phyloP scores from a whole-genome alignment of 2,113 vertebrate genomes.

The Struthio camelus region DNA sequence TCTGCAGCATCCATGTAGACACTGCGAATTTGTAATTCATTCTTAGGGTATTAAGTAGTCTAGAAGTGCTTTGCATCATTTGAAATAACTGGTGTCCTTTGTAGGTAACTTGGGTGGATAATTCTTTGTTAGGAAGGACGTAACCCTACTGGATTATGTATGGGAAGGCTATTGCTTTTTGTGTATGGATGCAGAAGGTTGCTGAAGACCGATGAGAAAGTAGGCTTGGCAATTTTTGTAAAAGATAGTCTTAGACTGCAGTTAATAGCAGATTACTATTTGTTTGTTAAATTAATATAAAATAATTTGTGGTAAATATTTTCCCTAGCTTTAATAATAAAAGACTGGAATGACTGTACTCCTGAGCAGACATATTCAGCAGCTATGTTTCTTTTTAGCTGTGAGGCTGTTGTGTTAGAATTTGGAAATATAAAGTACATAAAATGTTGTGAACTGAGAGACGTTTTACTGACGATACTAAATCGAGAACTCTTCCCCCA shows the following conservation, averaged over 20 bases:
- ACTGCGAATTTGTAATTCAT: not conserved
- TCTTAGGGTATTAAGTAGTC: not conserved
- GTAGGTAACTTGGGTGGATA: not conserved
- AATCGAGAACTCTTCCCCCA: not conserved
- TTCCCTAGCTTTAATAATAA: not conserved
- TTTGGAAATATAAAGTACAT: not conserved
- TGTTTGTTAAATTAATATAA: not conserved
- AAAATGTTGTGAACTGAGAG: rapidly evolving
- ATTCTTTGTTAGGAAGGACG: not conserved
- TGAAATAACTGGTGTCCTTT: not conserved
- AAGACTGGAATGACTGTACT: not conserved
- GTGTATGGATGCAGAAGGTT: not conserved
- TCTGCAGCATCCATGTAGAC: not conserved
- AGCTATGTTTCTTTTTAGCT: not conserved
- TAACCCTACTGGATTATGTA: not conserved
- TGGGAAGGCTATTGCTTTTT: not conserved
- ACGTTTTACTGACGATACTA: not conserved
- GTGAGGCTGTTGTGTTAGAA: not conserved
- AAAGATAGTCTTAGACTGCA: not conserved
- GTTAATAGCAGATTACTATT: not conserved
- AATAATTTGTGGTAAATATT: not conserved
- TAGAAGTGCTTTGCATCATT: not conserved
- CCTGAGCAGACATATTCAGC: not conserved
- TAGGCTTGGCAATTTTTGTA: not conserved
- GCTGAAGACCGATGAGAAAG: not conserved